A percentile compares a stretch with the other conserved stretches of the same genome.
Conservation (phyloP, 2,888 invertebrate species). For the Nomada fucata region DNA sequence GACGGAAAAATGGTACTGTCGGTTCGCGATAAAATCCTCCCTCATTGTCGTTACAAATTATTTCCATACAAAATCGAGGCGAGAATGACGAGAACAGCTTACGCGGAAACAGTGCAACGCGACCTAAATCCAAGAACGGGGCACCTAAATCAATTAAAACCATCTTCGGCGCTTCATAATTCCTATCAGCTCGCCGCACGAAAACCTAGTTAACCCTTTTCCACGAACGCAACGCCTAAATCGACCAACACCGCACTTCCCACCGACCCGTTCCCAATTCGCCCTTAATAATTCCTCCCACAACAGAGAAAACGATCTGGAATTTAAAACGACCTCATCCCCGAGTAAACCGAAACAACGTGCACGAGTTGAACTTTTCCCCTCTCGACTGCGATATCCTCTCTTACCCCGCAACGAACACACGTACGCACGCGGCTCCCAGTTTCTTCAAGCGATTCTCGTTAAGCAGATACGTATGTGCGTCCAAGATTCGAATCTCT, state of each 20-base stretch:
- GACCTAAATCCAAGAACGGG: too few species aligned
- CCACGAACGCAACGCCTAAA: not conserved
- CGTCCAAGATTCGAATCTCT: conserved; percentile 41
- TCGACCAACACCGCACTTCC: not conserved
- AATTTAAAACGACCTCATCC: not conserved
- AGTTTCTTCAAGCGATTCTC: conserved; percentile 5
- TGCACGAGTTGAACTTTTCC: conserved; percentile 18
- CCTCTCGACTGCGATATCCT: too few species aligned
- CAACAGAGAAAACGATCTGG: not conserved
- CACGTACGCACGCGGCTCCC: not conserved
- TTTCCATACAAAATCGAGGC: too few species aligned
- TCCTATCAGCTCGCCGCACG: too few species aligned
- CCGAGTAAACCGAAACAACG: not conserved
- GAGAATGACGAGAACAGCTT: too few species aligned
- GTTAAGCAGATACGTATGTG: conserved; percentile 30
- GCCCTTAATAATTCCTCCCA: conserved; percentile 3
- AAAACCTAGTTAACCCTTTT: not conserved
- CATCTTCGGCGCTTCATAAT: too few species aligned
- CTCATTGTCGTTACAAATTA: too few species aligned
- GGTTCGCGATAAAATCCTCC: too few species aligned
- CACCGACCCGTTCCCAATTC: not conserved
- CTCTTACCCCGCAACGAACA: too few species aligned
- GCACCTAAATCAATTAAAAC: too few species aligned
- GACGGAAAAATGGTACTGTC: too few species aligned
- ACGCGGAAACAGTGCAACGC: too few species aligned